phyloP scores from a whole-genome alignment of 2,113 vertebrate species.

The Euleptes europaea region DNA sequence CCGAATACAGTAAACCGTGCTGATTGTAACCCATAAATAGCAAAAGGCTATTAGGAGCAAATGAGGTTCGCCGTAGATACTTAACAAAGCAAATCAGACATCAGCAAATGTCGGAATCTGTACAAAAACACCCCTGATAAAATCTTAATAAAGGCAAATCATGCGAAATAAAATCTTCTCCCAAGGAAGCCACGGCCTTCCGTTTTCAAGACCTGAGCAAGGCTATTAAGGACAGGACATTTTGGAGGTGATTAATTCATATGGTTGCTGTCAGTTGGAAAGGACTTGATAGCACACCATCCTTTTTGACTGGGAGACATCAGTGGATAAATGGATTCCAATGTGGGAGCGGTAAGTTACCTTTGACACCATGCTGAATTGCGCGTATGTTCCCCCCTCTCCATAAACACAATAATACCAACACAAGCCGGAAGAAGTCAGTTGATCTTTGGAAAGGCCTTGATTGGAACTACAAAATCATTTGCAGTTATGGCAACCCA shows the following conservation, averaged over 20 bases:
- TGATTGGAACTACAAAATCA: background rate
- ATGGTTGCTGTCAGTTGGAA: no score
- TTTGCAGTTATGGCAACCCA: background rate
- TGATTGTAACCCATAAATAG: background rate
- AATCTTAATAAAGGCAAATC: background rate
- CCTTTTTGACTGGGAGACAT: no score
- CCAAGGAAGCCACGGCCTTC: no score
- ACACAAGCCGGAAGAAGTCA: rapidly evolving
- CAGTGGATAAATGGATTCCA: background rate
- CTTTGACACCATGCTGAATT: background rate
- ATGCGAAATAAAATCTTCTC: background rate
- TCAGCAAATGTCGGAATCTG: background rate
- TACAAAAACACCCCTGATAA: background rate
- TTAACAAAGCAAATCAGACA: background rate
- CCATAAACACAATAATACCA: background rate
- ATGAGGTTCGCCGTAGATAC: background rate
- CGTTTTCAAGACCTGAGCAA: no score
- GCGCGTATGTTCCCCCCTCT: background rate
- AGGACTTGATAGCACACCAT: background rate
- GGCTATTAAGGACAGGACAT: no score
- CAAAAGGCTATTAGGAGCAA: background rate
- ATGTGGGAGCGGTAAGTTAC: background rate
- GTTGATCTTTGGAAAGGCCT: background rate
- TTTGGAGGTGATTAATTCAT: no score
- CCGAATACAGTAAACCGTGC: background rate